phyloP scores from a whole-genome alignment of 2,888 invertebrate species.

The Thereva unica region DNA sequence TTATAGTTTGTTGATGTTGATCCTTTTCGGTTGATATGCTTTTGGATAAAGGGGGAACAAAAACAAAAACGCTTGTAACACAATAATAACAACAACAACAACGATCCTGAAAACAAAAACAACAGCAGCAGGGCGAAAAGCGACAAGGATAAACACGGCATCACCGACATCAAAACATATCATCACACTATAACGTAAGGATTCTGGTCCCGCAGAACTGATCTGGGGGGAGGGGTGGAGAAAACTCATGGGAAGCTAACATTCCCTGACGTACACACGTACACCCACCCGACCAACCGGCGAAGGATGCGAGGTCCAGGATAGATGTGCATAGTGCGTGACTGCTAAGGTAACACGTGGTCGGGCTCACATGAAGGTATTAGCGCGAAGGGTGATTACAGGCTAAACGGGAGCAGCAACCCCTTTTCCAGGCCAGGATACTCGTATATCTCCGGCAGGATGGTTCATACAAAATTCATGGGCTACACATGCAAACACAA shows the following conservation, averaged over 20 bases:
- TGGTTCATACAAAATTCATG: slow-evolving; percentile 6
- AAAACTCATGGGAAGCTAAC: slow-evolving; percentile 13
- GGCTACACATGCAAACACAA: slow-evolving; percentile 31
- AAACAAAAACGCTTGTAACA: slow-evolving; percentile 24
- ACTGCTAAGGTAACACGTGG: slow-evolving; percentile 51
- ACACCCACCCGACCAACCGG: background rate
- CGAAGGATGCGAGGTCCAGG: slow-evolving; percentile 19
- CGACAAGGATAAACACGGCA: slow-evolving; percentile 35
- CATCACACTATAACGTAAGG: slow-evolving; percentile 38
- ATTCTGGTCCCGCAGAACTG: background rate
- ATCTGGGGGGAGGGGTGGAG: background rate
- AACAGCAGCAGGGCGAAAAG: slow-evolving; percentile 5
- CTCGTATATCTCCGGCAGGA: background rate
- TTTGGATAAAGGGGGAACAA: slow-evolving; percentile 8
- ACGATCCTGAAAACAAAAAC: slow-evolving; percentile 24
- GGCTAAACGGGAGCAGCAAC: slow-evolving; percentile 11
- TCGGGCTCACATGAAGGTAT: slow-evolving; percentile 58
- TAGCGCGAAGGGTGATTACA: slow-evolving; percentile 50
- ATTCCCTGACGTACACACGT: too few species aligned
- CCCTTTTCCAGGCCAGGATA: background rate
- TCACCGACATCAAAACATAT: slow-evolving; percentile 39
- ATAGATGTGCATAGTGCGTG: slow-evolving; percentile 33
- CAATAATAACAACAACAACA: slow-evolving; percentile 31
- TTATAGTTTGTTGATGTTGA: slow-evolving; percentile 23
- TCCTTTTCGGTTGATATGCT: slow-evolving; percentile 28